Evolutionary conservation across 2,888 invertebrate species (phyloP).

Genomic region (Philaethria dido): DNA sequence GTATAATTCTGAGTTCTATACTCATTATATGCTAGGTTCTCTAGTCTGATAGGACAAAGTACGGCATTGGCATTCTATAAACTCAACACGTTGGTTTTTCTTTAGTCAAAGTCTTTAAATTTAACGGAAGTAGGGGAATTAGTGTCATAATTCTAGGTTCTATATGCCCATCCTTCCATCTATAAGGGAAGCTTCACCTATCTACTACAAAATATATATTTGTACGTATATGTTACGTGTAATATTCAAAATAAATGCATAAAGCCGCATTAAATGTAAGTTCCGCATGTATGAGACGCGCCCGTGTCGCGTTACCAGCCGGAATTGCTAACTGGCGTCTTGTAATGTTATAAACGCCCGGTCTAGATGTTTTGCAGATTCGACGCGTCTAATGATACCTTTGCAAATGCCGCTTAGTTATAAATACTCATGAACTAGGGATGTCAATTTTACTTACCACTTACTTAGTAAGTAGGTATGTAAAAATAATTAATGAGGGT

Average conservation of each 20-base stretch:
- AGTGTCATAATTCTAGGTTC: too few relatives aligned
- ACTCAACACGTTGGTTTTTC: too few relatives aligned
- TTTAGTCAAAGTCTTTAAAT: too few relatives aligned
- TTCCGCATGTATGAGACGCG: background rate
- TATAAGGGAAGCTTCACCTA: too few relatives aligned
- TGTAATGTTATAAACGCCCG: conserved; percentile 31
- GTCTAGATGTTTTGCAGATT: conserved; percentile 50
- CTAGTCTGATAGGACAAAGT: too few relatives aligned
- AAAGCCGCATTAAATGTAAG: background rate
- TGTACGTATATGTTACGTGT: background rate
- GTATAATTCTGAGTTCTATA: too few relatives aligned
- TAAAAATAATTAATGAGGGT: too few relatives aligned
- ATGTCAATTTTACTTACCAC: background rate
- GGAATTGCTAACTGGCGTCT: conserved; percentile 3
- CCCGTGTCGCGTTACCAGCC: background rate
- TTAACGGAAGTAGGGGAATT: too few relatives aligned
- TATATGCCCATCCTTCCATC: too few relatives aligned
- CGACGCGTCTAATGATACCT: conserved; percentile 58
- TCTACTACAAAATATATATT: background rate
- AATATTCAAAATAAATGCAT: background rate
- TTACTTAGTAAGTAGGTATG: background rate
- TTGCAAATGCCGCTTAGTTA: conserved; percentile 54
- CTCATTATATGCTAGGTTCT: too few relatives aligned
- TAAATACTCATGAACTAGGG: conserved; percentile 36
- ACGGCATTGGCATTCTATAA: too few relatives aligned